Percentiles rank a stretch among this genome's conserved stretches.
Conservation (phyloP, 2,888 invertebrate genomes). For the Phasia obesa region DNA sequence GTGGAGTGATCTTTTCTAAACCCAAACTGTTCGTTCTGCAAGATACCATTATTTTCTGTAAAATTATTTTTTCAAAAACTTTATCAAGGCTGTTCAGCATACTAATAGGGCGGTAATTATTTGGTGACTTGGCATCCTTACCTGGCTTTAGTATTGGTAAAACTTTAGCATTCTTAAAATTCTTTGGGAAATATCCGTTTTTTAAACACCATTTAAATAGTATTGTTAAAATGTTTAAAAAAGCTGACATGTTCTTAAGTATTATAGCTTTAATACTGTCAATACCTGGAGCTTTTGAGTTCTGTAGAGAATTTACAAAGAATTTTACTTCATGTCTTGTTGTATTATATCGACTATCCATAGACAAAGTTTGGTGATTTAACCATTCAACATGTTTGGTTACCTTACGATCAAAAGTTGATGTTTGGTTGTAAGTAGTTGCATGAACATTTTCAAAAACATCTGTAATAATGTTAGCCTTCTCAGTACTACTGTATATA, state of each 20-base stretch:
- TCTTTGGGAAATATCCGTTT: too few species aligned
- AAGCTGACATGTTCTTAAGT: slow-evolving; percentile 1
- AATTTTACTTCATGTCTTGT: neutral
- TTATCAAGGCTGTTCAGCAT: neutral
- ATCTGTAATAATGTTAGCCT: neutral
- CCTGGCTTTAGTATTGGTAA: too few species aligned
- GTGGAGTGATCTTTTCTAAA: too few species aligned
- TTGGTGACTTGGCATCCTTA: too few species aligned
- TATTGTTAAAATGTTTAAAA: neutral
- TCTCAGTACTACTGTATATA: neutral
- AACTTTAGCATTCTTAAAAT: too few species aligned
- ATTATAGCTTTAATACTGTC: neutral
- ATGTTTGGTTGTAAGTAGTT: neutral
- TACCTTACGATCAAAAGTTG: neutral
- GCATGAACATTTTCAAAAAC: slow-evolving; percentile 1
- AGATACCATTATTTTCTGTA: neutral
- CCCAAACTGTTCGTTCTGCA: neutral
- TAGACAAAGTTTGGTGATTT: neutral
- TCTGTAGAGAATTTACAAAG: neutral
- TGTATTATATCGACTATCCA: neutral
- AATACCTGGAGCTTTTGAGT: neutral
- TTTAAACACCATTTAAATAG: too few species aligned
- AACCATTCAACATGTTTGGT: neutral
- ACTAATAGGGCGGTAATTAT: too few species aligned
- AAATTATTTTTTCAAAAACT: slow-evolving; percentile 1